Evolutionary conservation across 2,888 invertebrate genomes (phyloP).

Genomic region (Volucella zonaria): DNA sequence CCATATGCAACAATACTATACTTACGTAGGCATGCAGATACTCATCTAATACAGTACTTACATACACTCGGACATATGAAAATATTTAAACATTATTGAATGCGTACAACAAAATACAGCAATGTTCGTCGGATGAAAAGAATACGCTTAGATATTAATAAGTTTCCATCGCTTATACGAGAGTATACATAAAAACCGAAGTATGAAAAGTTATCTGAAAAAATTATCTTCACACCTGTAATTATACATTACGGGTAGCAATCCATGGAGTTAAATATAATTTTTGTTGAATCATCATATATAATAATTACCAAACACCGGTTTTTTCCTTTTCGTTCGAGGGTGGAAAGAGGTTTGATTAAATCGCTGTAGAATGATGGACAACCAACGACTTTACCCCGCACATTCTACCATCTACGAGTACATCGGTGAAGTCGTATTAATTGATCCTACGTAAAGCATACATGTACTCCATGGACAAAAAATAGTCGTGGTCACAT

Average conservation of each 20-base stretch:
- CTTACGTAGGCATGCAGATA: too few relatives aligned
- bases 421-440: conserved; percentile 8
- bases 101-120: too few relatives aligned
- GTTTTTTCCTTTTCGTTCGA: conserved; percentile 38
- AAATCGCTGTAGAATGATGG: conserved; percentile 37
- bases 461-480: not conserved
- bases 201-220: conserved; percentile 50
- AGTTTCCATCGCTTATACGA: conserved; percentile 24
- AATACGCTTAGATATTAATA: conserved; percentile 49
- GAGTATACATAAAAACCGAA: not conserved
- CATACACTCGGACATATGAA: too few relatives aligned
- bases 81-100: too few relatives aligned
- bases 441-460: conserved; percentile 25
- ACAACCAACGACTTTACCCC: conserved; percentile 5
- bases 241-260: conserved; percentile 51
- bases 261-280: conserved; percentile 44
- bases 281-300: conserved; percentile 69
- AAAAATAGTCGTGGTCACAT: conserved; percentile 24
- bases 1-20: too few relatives aligned
- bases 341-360: conserved; percentile 55
- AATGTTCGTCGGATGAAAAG: not conserved
- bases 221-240: conserved; percentile 71
- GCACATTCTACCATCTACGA: conserved; percentile 32
- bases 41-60: too few relatives aligned
- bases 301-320: conserved; percentile 56